phyloP scores from a whole-genome alignment of 2,113 vertebrate genomes.

The Collichthys lucidus region DNA sequence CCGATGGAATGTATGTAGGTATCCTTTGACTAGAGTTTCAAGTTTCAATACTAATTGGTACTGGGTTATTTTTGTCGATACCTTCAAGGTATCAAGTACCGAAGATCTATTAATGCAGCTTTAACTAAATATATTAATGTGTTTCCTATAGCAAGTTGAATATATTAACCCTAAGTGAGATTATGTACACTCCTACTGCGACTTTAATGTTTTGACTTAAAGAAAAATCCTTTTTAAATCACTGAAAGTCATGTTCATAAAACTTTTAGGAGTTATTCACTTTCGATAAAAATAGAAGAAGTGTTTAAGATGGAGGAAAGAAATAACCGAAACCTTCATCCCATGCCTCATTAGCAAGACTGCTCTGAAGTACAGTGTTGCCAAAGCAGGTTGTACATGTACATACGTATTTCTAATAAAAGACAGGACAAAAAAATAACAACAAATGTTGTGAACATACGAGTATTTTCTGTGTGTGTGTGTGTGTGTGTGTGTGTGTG shows the following conservation, averaged over 20 bases:
- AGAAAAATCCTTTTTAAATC: background rate
- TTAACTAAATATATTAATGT: background rate
- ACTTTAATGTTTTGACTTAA: background rate
- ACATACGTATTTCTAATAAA: background rate
- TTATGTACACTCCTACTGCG: background rate
- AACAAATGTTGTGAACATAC: slow-evolving; percentile 3
- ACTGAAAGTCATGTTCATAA: background rate
- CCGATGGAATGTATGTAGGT: too few relatives aligned
- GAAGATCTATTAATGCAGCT: background rate
- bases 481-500: too few relatives aligned
- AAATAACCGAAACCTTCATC: background rate
- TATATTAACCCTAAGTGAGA: background rate
- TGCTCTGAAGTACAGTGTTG: background rate
- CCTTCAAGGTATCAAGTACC: too few relatives aligned
- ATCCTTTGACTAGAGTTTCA: too few relatives aligned
- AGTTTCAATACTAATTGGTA: too few relatives aligned
- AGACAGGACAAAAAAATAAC: background rate
- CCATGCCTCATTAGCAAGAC: background rate
- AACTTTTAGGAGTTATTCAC: background rate
- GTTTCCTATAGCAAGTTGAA: background rate
- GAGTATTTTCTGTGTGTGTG: background rate
- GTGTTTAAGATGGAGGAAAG: background rate
- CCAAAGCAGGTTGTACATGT: background rate
- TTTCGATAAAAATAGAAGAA: too few relatives aligned
- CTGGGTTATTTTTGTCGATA: too few relatives aligned